Evolutionary conservation across 2,888 invertebrate species (phyloP).

Genomic region (Timandra comae): DNA sequence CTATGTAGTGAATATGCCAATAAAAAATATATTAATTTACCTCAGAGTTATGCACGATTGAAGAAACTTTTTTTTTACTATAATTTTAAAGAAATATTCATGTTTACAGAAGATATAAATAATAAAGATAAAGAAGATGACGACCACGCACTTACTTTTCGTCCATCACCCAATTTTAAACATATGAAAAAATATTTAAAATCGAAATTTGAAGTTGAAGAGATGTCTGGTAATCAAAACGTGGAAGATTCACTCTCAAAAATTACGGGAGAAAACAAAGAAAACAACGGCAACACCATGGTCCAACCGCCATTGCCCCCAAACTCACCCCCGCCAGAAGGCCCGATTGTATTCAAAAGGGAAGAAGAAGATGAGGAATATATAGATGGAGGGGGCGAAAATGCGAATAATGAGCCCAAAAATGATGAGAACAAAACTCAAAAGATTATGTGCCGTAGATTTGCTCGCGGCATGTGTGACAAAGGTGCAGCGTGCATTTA

Average conservation of each 20-base stretch:
- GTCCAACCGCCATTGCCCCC: conserved; percentile 42
- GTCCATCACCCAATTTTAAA: conserved; percentile 50
- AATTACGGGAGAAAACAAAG: conserved; percentile 5
- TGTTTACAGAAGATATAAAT: conserved; percentile 12
- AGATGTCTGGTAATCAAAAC: conserved; percentile 17
- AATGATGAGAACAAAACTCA: conserved; percentile 6
- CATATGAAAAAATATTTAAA: conserved; percentile 56
- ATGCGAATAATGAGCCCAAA: neutral
- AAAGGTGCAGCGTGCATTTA: conserved; percentile 42
- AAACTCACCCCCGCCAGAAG: conserved; percentile 40
- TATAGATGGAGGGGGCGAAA: conserved; percentile 6
- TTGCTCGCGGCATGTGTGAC: conserved; percentile 44
- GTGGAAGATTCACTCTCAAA: conserved; percentile 8
- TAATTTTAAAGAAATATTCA: too few species aligned
- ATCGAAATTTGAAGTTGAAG: conserved; percentile 36
- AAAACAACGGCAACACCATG: conserved; percentile 6
- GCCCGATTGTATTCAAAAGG: conserved; percentile 28
- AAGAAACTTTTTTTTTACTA: too few species aligned
- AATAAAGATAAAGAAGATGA: conserved; percentile 37
- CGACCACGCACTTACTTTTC: too few species aligned
- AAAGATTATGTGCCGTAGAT: conserved; percentile 46
- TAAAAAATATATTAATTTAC: too few species aligned
- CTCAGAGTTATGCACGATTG: too few species aligned
- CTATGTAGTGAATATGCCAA: too few species aligned
- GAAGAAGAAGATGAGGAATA: conserved; percentile 36